Evolutionary conservation across 1,140 invertebrate species (phyloP).

Genomic region (Vanessa atalanta): DNA sequence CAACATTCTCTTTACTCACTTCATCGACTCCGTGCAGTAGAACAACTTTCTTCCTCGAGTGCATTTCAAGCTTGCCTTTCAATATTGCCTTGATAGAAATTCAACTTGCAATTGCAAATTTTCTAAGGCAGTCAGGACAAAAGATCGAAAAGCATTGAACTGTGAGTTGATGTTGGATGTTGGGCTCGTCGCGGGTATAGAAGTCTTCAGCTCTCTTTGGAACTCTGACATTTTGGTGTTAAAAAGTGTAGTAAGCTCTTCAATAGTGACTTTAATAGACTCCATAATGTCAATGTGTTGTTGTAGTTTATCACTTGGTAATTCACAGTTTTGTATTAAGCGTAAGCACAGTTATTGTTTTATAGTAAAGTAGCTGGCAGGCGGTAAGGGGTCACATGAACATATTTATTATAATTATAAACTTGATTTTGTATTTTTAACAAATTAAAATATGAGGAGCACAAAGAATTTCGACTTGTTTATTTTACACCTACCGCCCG

Average conservation of each 20-base stretch:
- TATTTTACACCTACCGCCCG: neutral
- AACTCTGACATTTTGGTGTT: neutral
- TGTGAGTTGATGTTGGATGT: slow-evolving; percentile 14
- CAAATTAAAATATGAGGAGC: neutral
- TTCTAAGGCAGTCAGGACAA: slow-evolving; percentile 19
- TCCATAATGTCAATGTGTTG: too few relatives aligned
- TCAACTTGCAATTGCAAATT: slow-evolving; percentile 19
- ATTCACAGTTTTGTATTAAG: too few relatives aligned
- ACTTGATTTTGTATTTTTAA: neutral
- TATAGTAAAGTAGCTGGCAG: neutral
- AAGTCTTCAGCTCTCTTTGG: neutral
- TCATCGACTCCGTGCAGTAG: slow-evolving; percentile 2
- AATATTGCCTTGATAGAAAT: neutral
- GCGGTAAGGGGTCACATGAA: neutral
- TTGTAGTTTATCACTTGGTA: too few relatives aligned
- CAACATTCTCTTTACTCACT: slow-evolving; percentile 7
- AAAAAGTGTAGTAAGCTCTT: neutral
- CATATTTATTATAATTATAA: neutral
- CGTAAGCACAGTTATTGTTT: too few relatives aligned
- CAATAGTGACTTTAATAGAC: neutral
- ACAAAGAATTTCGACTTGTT: neutral
- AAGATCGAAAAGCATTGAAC: slow-evolving; percentile 9
- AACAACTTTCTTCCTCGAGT: too few relatives aligned
- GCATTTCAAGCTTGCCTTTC: too few relatives aligned
- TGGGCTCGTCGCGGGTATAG: neutral